Evolutionary conservation across 1,140 invertebrate species (phyloP), one percentile per base, ranked within the genome.

Genomic region (Solen grandis): DNA sequence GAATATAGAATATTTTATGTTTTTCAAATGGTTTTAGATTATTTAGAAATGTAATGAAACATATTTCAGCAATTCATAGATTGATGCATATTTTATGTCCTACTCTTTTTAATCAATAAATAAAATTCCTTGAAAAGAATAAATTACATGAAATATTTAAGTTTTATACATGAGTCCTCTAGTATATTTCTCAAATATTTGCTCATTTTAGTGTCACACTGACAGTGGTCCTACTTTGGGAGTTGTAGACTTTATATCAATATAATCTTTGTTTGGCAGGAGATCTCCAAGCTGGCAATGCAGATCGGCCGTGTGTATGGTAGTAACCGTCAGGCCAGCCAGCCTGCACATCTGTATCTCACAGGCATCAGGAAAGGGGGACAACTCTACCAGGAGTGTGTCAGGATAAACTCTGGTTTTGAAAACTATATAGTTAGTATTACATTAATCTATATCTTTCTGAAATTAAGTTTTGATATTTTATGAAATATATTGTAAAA

Each of bases 221-320:
- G 22, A 68, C 22, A 13, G 8, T 63, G n/a, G n/a, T n/a, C n/a
- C n/a, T 59, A 16, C 33, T 27, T 74, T 36, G 2, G 16, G 25
- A 35, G 2, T 5, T n/a, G n/a, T n/a, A n/a, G n/a, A n/a, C n/a
- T n/a, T n/a, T n/a, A 0, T 35, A 25, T 55, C 36, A 16, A 38
- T n/a, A 29, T 10, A 8, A 25, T 25, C 19, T 35, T 63, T 46
- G 41, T 68, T 22, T 60, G 55, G 13, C 57, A 88, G 84, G 86
- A 89, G 76, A 85, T 75, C 33, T 79, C 83, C 35, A 83, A 85
- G n/a, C 57, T 89, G n/a, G 85, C 84, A 4, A 86, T 87, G 70
- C 88, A 89, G 70, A 74, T 89, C 16, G 75, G 86, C 16, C 52
- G 88, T 57, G 41, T 88, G 41, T 89, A 89, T 73, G 86, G 86